Evolutionary conservation across 1,140 invertebrate genomes (phyloP).

Genomic region (Zeugodacus cucurbitae): DNA sequence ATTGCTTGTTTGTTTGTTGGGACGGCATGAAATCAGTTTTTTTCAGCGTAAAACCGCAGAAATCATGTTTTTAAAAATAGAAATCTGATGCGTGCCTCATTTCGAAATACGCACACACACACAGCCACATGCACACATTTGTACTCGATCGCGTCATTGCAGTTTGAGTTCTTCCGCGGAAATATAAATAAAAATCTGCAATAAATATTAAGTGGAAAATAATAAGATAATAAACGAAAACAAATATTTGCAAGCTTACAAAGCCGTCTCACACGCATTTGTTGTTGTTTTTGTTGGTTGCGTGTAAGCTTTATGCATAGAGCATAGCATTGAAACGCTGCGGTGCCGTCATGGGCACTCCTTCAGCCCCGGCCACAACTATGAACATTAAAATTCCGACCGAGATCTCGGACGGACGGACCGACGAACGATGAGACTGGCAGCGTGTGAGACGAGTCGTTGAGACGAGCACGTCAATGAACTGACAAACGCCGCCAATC

Average conservation of each 20-base stretch:
- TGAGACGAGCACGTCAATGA: neutral
- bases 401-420: neutral
- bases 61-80: slow-evolving; percentile 24
- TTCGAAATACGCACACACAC: neutral
- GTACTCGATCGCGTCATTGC: neutral
- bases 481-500: neutral
- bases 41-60: slow-evolving; percentile 29
- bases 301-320: neutral
- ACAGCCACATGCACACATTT: neutral
- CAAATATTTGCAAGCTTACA: neutral
- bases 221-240: neutral
- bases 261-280: neutral
- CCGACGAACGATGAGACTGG: neutral
- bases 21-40: neutral
- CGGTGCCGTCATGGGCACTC: neutral
- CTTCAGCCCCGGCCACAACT: neutral
- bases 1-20: neutral
- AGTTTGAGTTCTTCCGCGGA: neutral
- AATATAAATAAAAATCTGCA: neutral
- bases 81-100: neutral
- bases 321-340: neutral
- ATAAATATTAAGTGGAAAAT: neutral
- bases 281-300: neutral
- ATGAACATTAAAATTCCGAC: neutral
- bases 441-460: neutral